Evolutionary conservation across 2,888 invertebrate genomes (phyloP).

Genomic region (Gymnoscelis rufifasciata): DNA sequence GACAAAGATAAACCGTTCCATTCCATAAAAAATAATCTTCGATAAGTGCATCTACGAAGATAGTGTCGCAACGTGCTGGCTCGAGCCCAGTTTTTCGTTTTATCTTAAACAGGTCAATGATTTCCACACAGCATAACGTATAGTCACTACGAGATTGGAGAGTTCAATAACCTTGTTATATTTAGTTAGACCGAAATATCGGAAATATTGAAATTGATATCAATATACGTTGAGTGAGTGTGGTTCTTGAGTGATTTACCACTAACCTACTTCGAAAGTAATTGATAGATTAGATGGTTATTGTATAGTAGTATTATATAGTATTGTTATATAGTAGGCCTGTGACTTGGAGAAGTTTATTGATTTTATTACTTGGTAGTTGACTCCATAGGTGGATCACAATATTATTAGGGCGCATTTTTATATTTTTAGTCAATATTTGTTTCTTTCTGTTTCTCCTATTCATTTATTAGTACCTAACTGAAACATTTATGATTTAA

Average conservation of each 20-base stretch:
- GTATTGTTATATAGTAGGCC: too few relatives aligned
- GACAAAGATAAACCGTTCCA: slow-evolving; percentile 2
- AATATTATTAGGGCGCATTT: too few relatives aligned
- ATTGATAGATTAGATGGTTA: slow-evolving; percentile 2
- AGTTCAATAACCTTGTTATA: slow-evolving; percentile 49
- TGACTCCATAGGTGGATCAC: too few relatives aligned
- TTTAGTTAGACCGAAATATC: slow-evolving; percentile 43
- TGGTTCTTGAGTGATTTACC: slow-evolving; percentile 3
- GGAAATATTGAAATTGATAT: slow-evolving; percentile 33
- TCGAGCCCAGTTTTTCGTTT: slow-evolving; percentile 42
- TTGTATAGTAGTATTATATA: too few relatives aligned
- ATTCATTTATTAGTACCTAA: too few relatives aligned
- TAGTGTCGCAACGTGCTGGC: slow-evolving; percentile 40
- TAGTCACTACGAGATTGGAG: slow-evolving; percentile 29
- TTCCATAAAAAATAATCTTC: slow-evolving; percentile 16
- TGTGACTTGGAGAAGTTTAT: too few relatives aligned
- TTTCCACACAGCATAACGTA: slow-evolving; percentile 26
- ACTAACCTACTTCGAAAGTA: slow-evolving; percentile 8
- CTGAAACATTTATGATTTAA: too few relatives aligned
- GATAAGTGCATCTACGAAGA: slow-evolving; percentile 19
- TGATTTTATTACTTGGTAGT: too few relatives aligned
- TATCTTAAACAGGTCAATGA: slow-evolving; percentile 57
- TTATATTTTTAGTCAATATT: too few relatives aligned
- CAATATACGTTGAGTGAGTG: slow-evolving; percentile 24
- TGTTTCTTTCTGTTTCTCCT: too few relatives aligned